A percentile compares a stretch with the other conserved stretches of the same genome.
These are phyloP conservation scores for Delphinapterus leucas DNA, from an alignment of 2,113 vertebrate species.

Conservation along the genomic window DNA sequence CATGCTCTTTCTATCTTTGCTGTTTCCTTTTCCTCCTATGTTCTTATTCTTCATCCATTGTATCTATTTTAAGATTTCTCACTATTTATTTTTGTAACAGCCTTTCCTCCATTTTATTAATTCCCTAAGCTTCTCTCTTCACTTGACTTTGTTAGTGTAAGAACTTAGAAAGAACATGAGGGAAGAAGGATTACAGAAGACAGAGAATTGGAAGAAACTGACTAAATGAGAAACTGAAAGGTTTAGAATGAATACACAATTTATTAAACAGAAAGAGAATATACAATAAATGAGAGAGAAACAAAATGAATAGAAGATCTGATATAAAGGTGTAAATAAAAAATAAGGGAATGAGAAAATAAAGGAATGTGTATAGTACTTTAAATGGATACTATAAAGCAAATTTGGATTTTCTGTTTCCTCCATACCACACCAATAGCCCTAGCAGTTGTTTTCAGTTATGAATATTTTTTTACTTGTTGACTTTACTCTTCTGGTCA, in stretches of 20 bases:
- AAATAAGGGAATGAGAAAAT: neutral
- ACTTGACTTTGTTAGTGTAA: neutral
- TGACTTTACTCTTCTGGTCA: conserved; percentile 61
- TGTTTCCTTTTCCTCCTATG: neutral
- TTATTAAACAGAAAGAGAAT: neutral
- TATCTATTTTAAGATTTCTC: neutral
- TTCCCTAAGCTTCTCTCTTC: neutral
- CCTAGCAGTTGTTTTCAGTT: conserved; percentile 46
- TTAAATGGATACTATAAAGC: neutral
- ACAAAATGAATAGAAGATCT: neutral
- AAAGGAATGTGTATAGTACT: neutral
- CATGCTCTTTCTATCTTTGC: neutral
- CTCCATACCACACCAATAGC: neutral
- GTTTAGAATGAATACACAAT: neutral
- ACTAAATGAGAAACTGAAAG: neutral
- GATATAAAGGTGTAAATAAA: neutral
- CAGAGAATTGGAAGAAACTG: neutral
- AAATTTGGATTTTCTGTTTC: neutral
- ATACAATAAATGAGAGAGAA: neutral
- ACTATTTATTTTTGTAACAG: neutral
- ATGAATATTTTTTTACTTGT: conserved; percentile 67
- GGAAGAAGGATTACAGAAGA: neutral
- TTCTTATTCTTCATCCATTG: neutral
- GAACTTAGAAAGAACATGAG: neutral
- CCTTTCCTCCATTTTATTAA: neutral